Evolutionary conservation across 2,888 invertebrate species (phyloP), one percentile per base, ranked within the genome.

Genomic region (Alviniconcha strummeri): DNA sequence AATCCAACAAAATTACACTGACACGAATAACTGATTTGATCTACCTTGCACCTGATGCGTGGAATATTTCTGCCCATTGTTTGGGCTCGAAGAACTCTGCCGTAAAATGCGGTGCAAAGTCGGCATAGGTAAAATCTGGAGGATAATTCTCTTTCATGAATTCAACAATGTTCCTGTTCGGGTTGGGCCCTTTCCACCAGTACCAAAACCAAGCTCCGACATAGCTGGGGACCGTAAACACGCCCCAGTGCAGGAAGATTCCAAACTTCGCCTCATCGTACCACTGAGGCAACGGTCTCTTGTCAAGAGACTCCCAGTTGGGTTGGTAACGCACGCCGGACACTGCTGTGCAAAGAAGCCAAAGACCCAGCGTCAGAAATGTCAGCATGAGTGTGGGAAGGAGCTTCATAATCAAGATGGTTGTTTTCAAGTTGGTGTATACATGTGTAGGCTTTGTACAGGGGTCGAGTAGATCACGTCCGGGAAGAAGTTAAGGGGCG

Each of bases 81-180:
- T 95, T 94, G 0, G 98, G 96, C 92, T 98, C 95, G 91, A 96
- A 99, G 90, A 98, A 96, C 93, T 98, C 97, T 0, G 98, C 91
- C 57, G 96, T 97, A 90, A 99, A 98, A 91, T 97, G 82, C 52
- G 95, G 95, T 0, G 96, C 98, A 94, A 99, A 98, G 84, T 98
- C 97, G 91, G 98, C 97, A 94, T 99, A 99, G 0, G 96, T 96
- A 90, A 97, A 98, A 80, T 95, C 95, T 4, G 97, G 97, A 82
- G 96, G 96, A 93, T 97, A 98, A 91, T 97, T 97, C 67, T 96
- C 94, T 60, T 95, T 93, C 97, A 99, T 98, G 92, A 96, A 98
- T 17, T 91, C 85, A 5, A 92, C 90, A 77, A 91, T 88, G 8
- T 83, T 87, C 15, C 85, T 54, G 13, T 83, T 86, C 54, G 90